Evolutionary conservation across 1,140 invertebrate species (phyloP).

Genomic region (Babylonia areolata): DNA sequence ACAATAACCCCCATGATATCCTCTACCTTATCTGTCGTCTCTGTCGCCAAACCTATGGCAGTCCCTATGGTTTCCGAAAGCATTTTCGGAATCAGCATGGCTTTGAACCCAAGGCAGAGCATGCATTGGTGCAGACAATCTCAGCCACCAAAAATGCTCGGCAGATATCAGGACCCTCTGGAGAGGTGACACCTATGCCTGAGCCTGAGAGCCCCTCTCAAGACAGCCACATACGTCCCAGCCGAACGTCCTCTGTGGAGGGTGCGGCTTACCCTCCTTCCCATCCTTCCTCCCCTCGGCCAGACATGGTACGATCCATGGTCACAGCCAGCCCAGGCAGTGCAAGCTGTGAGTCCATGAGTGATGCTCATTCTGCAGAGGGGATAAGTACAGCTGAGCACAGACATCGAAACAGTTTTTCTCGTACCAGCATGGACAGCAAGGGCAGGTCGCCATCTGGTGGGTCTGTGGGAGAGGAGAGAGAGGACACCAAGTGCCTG

Average conservation of each 20-base stretch:
- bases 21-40: conserved; percentile 70
- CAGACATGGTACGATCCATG: neutral
- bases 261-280: neutral
- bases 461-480: neutral
- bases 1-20: conserved; percentile 67
- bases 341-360: neutral
- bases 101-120: conserved; percentile 70
- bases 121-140: conserved; percentile 71
- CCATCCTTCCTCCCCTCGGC: neutral
- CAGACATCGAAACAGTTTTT: conserved; percentile 1
- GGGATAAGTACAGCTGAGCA: neutral
- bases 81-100: conserved; percentile 73
- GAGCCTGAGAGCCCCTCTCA: neutral
- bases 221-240: neutral
- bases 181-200: neutral
- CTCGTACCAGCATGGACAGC: conserved; percentile 24
- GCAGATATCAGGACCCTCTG: conserved; percentile 48
- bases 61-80: conserved; percentile 72
- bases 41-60: conserved; percentile 72
- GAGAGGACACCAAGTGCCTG: conserved; percentile 60
- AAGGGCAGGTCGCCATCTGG: conserved; percentile 11
- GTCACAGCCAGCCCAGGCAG: conserved; percentile 6
- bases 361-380: neutral
- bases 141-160: conserved; percentile 67
- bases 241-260: neutral